Evolutionary conservation across 2,113 vertebrate species (phyloP), one percentile per base, ranked within the genome.

Genomic region (Leucosticte australis): DNA sequence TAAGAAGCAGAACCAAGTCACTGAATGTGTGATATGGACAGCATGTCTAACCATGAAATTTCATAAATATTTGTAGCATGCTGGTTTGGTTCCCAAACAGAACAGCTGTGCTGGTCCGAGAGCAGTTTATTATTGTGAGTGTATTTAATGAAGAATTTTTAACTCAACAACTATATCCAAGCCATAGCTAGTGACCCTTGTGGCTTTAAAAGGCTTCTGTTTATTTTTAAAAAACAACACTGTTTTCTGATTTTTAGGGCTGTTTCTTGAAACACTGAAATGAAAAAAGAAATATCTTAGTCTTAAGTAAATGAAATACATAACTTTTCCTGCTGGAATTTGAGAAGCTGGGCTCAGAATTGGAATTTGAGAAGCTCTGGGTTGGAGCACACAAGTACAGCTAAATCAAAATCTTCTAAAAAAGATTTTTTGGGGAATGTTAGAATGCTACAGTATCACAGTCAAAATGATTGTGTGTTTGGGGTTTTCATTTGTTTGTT

Each of bases 21-120:
- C 56, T 68, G 75, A 92, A 74, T 4, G 14, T 44, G 77, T 87
- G 63, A 62, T 41, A 14, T 37, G 64, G 52, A 30, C 83, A 85
- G 78, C 39, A 30, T 73, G 91, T 69, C 47, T 87, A 85, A 64
- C 74, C 70, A 27, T 90, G 86, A 92, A 80, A 92, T 86, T 73
- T 92, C 55, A 65, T 64, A 64, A 94, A 75, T 83, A 82, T 79
- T 89, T 94, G 59, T 77, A 94, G 82, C 64, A 18, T 60, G 76
- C 52, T 60, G 62, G 12, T 94, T 89, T 89, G 75, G 33, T 82
- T 96, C 74, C 77, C 41, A 75, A 73, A 67, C 46, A 16, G 76
- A 95, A 44, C 90, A 92, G 91, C 90, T 95, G 93, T 71, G 35
- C 55, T 75, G 37, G 11, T 85, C 67, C 86, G 56, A 79, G 77